These are phyloP conservation scores for Popillia japonica DNA, from an alignment of 1,140 invertebrate species.

Conservation along the genomic window DNA sequence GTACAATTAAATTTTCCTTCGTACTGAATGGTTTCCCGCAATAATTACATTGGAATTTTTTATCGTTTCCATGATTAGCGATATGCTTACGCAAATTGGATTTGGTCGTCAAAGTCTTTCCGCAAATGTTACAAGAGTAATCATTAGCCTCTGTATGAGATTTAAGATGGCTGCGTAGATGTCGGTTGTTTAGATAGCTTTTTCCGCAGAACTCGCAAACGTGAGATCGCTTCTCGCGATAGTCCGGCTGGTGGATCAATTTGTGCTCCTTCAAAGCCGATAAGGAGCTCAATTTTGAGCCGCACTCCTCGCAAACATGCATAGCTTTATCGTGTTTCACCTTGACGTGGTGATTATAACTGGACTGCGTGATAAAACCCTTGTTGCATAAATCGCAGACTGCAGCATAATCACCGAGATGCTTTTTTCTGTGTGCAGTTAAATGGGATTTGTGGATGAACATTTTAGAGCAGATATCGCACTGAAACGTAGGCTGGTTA, in stretches of 20 bases:
- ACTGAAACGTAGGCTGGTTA: constrained; percentile 55
- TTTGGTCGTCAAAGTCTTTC: constrained; percentile 58
- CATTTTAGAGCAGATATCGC: constrained; percentile 62
- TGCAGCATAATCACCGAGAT: constrained; percentile 63
- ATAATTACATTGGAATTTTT: constrained; percentile 55
- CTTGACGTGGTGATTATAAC: constrained; percentile 48
- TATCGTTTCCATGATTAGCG: constrained; percentile 54
- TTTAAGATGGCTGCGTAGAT: constrained; percentile 45
- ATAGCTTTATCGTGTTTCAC: constrained; percentile 44
- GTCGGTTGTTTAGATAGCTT: constrained; percentile 45
- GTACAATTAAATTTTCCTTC: constrained; percentile 77
- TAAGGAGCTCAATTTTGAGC: constrained; percentile 43
- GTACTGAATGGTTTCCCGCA: constrained; percentile 68
- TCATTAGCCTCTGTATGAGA: constrained; percentile 67
- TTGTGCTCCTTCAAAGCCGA: constrained; percentile 52
- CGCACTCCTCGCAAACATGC: constrained; percentile 50
- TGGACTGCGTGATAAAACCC: constrained; percentile 51
- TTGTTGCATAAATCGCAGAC: constrained; percentile 50
- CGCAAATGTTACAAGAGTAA: constrained; percentile 59
- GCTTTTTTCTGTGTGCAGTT: constrained; percentile 70
- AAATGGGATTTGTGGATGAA: constrained; percentile 75
- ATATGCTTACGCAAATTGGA: constrained; percentile 51
- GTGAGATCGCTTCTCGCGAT: constrained; percentile 48
- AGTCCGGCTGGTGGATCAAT: constrained; percentile 47
- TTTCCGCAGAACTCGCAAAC: constrained; percentile 55